Conservation (phyloP, 2,113 vertebrate genomes). For the Clarias gariepinus region DNA sequence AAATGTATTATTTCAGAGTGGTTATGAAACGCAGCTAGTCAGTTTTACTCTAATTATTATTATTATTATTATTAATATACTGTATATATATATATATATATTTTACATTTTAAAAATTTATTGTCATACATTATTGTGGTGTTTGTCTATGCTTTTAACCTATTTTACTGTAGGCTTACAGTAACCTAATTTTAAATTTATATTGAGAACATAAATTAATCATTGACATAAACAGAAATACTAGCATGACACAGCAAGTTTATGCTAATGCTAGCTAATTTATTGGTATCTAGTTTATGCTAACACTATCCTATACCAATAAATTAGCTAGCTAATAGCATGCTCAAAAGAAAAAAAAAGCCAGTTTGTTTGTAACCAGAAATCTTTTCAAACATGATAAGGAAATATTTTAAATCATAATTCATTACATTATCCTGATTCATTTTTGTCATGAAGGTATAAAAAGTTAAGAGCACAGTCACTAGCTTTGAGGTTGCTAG, state of each 20-base stretch:
- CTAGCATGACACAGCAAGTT: neutral
- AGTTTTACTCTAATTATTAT: neutral
- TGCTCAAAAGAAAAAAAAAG: neutral
- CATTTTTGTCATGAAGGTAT: neutral
- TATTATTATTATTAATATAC: too few species aligned
- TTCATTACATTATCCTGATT: neutral
- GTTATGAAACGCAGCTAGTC: neutral
- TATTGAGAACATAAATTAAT: neutral
- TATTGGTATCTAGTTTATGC: neutral
- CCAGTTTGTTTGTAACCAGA: neutral
- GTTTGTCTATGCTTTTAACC: neutral
- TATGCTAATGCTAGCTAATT: neutral
- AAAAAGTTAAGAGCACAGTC: neutral
- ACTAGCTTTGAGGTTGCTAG: neutral
- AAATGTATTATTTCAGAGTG: neutral
- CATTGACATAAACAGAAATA: neutral
- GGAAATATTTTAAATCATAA: neutral
- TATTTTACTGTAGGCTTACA: too few species aligned
- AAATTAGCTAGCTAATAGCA: neutral
- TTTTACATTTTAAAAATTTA: too few species aligned
- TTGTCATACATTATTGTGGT: neutral
- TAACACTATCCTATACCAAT: neutral
- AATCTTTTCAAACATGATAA: neutral
- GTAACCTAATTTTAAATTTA: too few species aligned
- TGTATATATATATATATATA: too few species aligned